A percentile compares a stretch with the other conserved stretches of the same genome.
These are phyloP conservation scores for Acromyrmex echinatior DNA, from an alignment of 1,140 invertebrate genomes.

Conservation along the genomic window DNA sequence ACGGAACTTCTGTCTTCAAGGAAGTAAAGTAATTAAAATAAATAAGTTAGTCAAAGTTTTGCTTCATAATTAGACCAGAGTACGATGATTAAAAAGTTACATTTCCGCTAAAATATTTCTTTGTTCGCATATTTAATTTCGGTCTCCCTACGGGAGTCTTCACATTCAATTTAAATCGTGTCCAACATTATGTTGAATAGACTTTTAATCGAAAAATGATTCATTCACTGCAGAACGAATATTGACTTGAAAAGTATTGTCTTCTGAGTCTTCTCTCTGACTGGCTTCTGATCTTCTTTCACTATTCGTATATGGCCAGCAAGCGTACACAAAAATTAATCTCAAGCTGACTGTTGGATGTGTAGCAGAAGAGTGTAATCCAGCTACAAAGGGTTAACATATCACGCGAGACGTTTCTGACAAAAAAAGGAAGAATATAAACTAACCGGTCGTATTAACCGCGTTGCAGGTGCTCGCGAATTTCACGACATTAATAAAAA, in stretches of 20 bases:
- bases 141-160: not conserved
- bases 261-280: not conserved
- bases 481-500: slow-evolving; percentile 45
- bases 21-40: slow-evolving; percentile 29
- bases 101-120: slow-evolving; percentile 2
- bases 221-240: not conserved
- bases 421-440: slow-evolving; percentile 12
- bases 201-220: not conserved
- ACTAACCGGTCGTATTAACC: slow-evolving; percentile 34
- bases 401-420: slow-evolving; percentile 7
- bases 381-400: slow-evolving; percentile 47
- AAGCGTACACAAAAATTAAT: slow-evolving; percentile 46
- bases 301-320: slow-evolving; percentile 3
- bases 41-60: slow-evolving; percentile 19
- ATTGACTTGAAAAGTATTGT: not conserved
- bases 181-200: not conserved
- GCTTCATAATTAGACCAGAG: slow-evolving; percentile 26
- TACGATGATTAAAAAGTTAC: slow-evolving; percentile 28
- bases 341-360: slow-evolving; percentile 50
- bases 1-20: not conserved
- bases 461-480: slow-evolving; percentile 32
- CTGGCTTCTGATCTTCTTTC: slow-evolving; percentile 8
- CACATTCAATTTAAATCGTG: slow-evolving; percentile 12
- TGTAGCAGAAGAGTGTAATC: slow-evolving; percentile 45
- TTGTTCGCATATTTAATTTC: slow-evolving; percentile 23